A percentile compares a stretch with the other conserved stretches of the same genome.
Evolutionary conservation across 2,888 invertebrate species (phyloP).

Genomic region (Lasioglossum figueresi): DNA sequence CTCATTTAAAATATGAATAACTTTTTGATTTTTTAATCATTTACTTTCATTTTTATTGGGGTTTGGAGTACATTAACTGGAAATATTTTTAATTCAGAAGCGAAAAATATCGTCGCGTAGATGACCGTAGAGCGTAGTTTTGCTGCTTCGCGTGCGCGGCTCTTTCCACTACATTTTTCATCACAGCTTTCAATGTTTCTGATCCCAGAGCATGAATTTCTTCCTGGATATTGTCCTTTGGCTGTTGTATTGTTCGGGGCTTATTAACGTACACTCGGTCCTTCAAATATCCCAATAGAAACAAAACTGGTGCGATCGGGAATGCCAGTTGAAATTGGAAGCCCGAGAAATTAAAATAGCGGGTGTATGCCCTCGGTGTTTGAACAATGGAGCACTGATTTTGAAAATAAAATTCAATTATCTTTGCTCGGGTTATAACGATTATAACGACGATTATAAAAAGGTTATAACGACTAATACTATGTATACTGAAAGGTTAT

Average conservation of each 20-base stretch:
- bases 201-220: background rate
- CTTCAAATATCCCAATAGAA: background rate
- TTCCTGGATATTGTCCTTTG: background rate
- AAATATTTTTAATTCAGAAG: background rate
- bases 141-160: background rate
- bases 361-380: too few relatives aligned
- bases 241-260: background rate
- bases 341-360: background rate
- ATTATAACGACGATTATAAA: too few relatives aligned
- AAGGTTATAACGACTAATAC: too few relatives aligned
- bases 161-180: background rate
- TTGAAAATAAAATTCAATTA: background rate
- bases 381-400: too few relatives aligned
- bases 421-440: too few relatives aligned
- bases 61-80: too few relatives aligned
- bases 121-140: background rate
- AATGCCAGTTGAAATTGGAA: background rate
- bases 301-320: background rate
- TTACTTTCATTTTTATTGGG: too few relatives aligned
- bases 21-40: too few relatives aligned
- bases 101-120: background rate
- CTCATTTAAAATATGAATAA: too few relatives aligned
- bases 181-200: background rate
- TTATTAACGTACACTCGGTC: background rate
- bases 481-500: too few relatives aligned